Conservation (phyloP, 2,113 vertebrate species). For the Laticauda laticaudata region DNA sequence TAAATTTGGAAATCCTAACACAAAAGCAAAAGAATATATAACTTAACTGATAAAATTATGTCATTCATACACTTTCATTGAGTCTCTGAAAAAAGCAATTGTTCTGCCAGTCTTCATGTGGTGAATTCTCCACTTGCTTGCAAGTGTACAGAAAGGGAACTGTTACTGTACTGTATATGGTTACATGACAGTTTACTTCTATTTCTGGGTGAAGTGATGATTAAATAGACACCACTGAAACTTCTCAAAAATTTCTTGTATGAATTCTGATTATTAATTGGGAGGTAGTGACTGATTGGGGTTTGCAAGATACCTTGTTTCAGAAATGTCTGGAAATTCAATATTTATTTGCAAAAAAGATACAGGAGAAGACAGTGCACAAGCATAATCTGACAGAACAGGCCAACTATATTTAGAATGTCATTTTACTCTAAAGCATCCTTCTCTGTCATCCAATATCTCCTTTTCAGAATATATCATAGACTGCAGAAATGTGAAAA, state of each 20-base stretch:
- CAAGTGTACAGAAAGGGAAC: neutral
- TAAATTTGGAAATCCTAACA: neutral
- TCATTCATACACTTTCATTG: neutral
- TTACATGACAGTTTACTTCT: constrained; percentile 43
- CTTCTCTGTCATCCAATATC: neutral
- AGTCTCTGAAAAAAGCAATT: neutral
- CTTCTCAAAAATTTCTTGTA: neutral
- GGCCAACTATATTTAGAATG: neutral
- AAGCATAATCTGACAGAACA: neutral
- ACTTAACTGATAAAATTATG: neutral
- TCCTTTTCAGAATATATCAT: neutral
- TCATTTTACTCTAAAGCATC: neutral
- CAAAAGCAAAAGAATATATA: neutral
- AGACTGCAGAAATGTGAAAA: neutral
- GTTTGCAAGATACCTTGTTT: constrained; percentile 5
- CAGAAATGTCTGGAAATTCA: constrained; percentile 1
- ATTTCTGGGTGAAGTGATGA: constrained; percentile 17
- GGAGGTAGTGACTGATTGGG: neutral
- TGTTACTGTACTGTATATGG: neutral
- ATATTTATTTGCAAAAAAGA: neutral
- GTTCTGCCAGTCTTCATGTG: neutral
- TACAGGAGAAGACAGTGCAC: neutral
- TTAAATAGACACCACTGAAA: neutral
- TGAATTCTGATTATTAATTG: neutral
- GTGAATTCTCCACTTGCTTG: constrained; percentile 28